Evolutionary conservation across 2,113 vertebrate species (phyloP).

Genomic region (Sylvia atricapilla): DNA sequence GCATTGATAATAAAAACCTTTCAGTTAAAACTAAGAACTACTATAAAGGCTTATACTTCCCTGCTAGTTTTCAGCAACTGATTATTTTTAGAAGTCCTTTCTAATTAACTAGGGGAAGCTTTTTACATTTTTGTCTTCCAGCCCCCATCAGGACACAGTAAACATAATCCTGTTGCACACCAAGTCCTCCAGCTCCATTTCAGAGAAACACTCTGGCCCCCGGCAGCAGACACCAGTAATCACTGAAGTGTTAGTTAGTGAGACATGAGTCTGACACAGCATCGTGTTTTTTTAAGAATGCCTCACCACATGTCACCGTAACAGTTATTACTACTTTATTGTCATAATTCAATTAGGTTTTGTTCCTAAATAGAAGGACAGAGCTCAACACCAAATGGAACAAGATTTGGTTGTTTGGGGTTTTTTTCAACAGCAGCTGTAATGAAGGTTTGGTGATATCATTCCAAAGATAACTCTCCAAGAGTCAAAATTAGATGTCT

Average conservation of each 20-base stretch:
- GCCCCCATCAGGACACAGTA: neutral
- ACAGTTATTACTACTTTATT: neutral
- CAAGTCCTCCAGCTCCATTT: neutral
- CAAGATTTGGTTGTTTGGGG: neutral
- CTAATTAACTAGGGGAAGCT: neutral
- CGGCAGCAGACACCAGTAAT: neutral
- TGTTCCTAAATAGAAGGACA: neutral
- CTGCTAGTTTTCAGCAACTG: neutral
- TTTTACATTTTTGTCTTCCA: neutral
- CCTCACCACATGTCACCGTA: neutral
- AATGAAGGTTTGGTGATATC: neutral
- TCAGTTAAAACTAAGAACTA: neutral
- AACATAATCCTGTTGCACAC: neutral
- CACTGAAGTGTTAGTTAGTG: neutral
- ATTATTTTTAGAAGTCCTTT: neutral
- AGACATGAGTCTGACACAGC: neutral
- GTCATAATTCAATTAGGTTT: neutral
- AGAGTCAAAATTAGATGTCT: neutral
- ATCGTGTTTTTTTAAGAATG: neutral
- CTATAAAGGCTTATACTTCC: neutral
- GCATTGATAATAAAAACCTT: neutral
- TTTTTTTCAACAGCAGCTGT: neutral
- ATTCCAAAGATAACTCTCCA: neutral
- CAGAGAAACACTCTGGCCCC: neutral
- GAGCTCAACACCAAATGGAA: fast-evolving